Evolutionary conservation across 2,113 vertebrate species (phyloP).

Genomic region (Rhegmatorhina hoffmannsi): DNA sequence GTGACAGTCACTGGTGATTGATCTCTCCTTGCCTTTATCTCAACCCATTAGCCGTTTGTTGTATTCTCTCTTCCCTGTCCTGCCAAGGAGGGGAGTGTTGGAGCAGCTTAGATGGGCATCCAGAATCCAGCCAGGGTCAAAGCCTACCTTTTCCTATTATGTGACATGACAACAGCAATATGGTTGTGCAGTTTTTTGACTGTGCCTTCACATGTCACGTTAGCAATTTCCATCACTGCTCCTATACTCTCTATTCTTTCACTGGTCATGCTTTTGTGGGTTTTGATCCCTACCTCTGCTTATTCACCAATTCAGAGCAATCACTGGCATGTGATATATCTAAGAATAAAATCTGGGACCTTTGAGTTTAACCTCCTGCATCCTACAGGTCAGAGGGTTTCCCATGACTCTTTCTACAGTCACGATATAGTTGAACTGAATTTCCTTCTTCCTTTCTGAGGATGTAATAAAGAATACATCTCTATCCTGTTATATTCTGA

Average conservation of each 20-base stretch:
- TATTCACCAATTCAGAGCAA: not conserved
- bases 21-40: not conserved
- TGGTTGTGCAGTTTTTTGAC: not conserved
- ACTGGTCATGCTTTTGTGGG: not conserved
- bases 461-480: not conserved
- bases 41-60: rapidly evolving
- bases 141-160: not conserved
- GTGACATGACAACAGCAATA: not conserved
- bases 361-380: not conserved
- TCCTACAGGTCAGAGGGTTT: not conserved
- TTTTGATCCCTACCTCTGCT: not conserved
- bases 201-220: not conserved
- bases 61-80: not conserved
- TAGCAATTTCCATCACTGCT: not conserved
- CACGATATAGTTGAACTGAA: not conserved
- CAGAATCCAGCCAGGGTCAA: not conserved
- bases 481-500: not conserved
- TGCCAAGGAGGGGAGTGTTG: not conserved
- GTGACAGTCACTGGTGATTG: not conserved
- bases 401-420: not conserved
- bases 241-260: not conserved
- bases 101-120: rapidly evolving
- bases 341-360: not conserved
- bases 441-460: not conserved
- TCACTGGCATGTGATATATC: not conserved